Evolutionary conservation across 2,888 invertebrate genomes (phyloP).

Genomic region (Drosophila heteroneura): DNA sequence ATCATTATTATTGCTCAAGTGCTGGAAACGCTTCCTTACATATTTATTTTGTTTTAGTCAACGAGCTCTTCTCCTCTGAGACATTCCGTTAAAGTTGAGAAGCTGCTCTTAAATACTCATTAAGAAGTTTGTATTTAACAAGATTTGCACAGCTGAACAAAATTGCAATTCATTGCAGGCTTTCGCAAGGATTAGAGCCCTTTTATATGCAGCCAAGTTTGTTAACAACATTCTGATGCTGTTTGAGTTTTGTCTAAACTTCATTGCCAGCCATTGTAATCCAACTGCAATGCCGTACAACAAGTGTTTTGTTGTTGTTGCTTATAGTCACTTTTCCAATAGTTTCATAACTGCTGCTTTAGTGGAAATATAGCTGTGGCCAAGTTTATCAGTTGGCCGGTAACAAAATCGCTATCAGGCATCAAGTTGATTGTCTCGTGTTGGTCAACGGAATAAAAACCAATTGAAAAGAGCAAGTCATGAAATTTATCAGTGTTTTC

Average conservation of each 20-base stretch:
- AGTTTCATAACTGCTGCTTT: conserved; percentile 16
- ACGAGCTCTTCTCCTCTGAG: not conserved
- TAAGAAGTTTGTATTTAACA: not conserved
- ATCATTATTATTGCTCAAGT: not conserved
- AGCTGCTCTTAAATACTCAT: not conserved
- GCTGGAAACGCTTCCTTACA: not conserved
- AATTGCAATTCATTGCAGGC: not conserved
- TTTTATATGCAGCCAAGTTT: not conserved
- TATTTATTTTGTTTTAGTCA: not conserved
- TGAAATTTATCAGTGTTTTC: conserved; percentile 53
- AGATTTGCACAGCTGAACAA: not conserved
- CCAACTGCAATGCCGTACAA: conserved; percentile 8
- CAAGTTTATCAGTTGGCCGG: conserved; percentile 17
- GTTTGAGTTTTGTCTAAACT: not conserved
- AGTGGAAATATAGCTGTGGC: conserved; percentile 10
- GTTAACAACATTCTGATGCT: not conserved
- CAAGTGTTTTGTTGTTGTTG: not conserved
- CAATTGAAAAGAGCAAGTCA: conserved; percentile 53
- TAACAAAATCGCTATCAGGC: conserved; percentile 25
- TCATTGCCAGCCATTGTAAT: not conserved
- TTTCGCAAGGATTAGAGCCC: not conserved
- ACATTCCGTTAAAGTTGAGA: not conserved
- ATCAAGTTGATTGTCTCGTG: conserved; percentile 11
- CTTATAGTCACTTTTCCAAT: not conserved
- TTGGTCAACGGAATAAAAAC: conserved; percentile 27